Base-by-base conservation (phyloP, 1,140 invertebrate genomes). In the Eumaeus atala region DNA sequence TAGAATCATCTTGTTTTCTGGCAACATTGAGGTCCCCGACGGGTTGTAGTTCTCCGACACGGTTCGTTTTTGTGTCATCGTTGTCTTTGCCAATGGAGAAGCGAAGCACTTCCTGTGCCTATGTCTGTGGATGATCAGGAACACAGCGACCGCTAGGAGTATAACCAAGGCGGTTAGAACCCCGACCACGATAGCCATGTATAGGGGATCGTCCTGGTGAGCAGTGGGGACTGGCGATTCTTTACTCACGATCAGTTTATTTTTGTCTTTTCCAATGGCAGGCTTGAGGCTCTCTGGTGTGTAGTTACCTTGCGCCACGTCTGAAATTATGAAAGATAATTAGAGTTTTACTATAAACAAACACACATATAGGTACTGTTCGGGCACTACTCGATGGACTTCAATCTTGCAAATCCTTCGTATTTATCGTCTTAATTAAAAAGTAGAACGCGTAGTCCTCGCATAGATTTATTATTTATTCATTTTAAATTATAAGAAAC, bases 131-230 rank as follows among this genome's bases (percentile, higher is more conserved):
- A 96, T 90, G 64, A 95, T 92, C 37, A 95, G 87, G 77, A 95
- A 92, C 65, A 95, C 93, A 14, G 92, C 91, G 0, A 92, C 91
- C 2, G 90, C 92, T 9, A 95, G 75, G 0, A 95, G 74, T 34
- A 96, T 89, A 47, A 95, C 94, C 11, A 96, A 90, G 1, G 93
- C 93, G 11, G 92, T 92, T 36, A 96, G 84, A 0, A 94, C 92
- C 1, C 95, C 94, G 48, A 96, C 93, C 44, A 95, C 92, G 56
- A 96, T 90, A 5, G 94, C 94, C 88, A 96, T 92, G 84, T 94
- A 93, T 1, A 92, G 89, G 7, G 93, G 91, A 59, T 93, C 93
- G 63, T 93, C 92, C 66, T 92, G 90, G 50, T 91, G 90, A 0
- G 91, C 91, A 0, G 91, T 91, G 3, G 92, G 90, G 48, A 93